These are phyloP conservation scores for Bos javanicus DNA, from an alignment of 2,113 vertebrate species.

Conservation along the genomic window DNA sequence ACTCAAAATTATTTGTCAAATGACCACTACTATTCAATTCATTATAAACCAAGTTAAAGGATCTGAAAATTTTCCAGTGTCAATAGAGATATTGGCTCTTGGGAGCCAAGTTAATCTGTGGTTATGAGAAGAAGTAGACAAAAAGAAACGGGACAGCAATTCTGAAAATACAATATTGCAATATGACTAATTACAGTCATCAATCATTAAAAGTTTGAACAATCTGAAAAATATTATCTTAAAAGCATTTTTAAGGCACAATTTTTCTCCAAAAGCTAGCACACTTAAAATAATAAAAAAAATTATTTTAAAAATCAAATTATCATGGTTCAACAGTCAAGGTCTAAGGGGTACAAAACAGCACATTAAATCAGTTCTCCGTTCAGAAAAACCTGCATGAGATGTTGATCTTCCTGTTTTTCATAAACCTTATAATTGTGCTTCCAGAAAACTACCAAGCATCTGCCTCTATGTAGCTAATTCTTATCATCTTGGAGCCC, in stretches of 20 bases:
- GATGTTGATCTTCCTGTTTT: slow-evolving; percentile 69
- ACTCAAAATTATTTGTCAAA: slow-evolving; percentile 23
- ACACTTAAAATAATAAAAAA: neutral
- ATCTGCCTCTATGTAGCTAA: slow-evolving; percentile 68
- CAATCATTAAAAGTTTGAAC: slow-evolving; percentile 31
- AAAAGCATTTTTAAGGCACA: neutral
- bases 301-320: slow-evolving; percentile 55
- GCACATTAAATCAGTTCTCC: slow-evolving; percentile 66
- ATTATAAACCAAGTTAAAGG: slow-evolving; percentile 24
- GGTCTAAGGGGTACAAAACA: slow-evolving; percentile 39
- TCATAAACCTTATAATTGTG: slow-evolving; percentile 66
- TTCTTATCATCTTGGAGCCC: slow-evolving; percentile 70
- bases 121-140: slow-evolving; percentile 10
- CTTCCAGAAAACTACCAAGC: slow-evolving; percentile 76
- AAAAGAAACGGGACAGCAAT: slow-evolving; percentile 34
- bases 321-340: slow-evolving; percentile 40
- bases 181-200: slow-evolving; percentile 37
- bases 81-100: neutral
- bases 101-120: neutral
- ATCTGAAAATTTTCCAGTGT: neutral
- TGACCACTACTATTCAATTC: neutral
- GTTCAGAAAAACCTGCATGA: slow-evolving; percentile 40
- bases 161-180: slow-evolving; percentile 57
- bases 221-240: slow-evolving; percentile 48
- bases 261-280: slow-evolving; percentile 36